Base-by-base conservation (phyloP, 1,140 invertebrate genomes). In the Sycobia sp. region DNA sequence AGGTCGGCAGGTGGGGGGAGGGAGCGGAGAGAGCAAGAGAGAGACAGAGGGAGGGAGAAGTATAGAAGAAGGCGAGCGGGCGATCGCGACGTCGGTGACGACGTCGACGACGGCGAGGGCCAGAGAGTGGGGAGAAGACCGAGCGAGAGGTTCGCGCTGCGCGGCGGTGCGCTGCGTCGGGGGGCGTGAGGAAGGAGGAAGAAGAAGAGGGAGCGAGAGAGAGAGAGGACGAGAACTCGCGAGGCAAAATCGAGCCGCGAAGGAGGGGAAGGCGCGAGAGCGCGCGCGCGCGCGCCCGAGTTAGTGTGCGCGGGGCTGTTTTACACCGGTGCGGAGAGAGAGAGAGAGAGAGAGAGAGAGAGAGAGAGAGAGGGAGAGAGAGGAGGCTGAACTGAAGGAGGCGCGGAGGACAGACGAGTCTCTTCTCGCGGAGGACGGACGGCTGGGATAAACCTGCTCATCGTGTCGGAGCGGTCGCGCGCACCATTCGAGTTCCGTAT, bases 331-430 rank as follows among this genome's bases (percentile, higher is more conserved):
- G 53, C 14, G 62, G 61, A 71, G 65, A 66, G 67, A 66, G 8
- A 25, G 41, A 53, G 23, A 64, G 60, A 54, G 41, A 51, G 50
- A 58, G 49, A 27, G 34, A 16, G 29, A 47, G 63, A 65, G 56
- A 39, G 41, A 57, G 54, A 22, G 20, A 51, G 47, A 20, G 44
- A n/a, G 20, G 46, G 39, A 49, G 49, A 50, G 62, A 66, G 65
- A 71, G 64, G 67, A 70, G 62, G 69, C 65, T 68, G 71, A 72
- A 69, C 69, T 67, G 71, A 66, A 67, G 71, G 67, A 66, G 69
- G 71, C 65, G 73, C 68, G 70, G 73, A 73, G 74, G 72, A 77
- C 75, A 76, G 74, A 78, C 60, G 62, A 59, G 55, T 39, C 59
- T 62, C 59, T 62, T 62, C 50, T 62, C 58, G 47, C 47, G 49